These are phyloP conservation scores for Thripadectes ignobilis DNA, from an alignment of 2,797 vertebrate species.

Conservation along the genomic window DNA sequence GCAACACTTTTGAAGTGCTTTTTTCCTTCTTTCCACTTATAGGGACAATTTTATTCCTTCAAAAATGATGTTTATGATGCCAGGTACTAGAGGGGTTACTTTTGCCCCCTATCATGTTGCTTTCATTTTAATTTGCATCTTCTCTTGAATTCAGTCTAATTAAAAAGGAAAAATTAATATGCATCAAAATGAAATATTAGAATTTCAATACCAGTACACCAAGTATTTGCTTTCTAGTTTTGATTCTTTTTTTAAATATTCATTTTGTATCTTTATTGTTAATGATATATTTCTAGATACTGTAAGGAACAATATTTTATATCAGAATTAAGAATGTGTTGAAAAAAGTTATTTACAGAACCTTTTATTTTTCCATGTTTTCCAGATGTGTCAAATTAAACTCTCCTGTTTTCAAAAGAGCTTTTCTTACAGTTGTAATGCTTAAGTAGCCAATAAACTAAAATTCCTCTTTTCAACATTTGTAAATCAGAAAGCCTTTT, in stretches of 20 bases:
- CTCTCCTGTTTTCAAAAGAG: not conserved
- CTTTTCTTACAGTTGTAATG: not conserved
- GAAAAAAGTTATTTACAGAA: not conserved
- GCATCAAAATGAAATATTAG: not conserved
- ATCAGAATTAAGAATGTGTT: not conserved
- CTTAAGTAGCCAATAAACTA: not conserved
- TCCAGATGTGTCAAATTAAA: not conserved
- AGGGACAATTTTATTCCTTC: not conserved
- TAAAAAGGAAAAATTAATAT: not conserved
- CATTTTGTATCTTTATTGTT: not conserved
- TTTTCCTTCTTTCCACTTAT: not conserved
- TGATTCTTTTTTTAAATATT: not conserved
- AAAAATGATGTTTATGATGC: not conserved
- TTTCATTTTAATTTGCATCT: not conserved
- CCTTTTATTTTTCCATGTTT: not conserved
- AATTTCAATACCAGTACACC: not conserved
- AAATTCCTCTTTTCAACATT: not conserved
- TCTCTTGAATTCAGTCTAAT: not conserved
- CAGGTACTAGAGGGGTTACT: not conserved
- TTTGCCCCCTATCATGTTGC: not conserved
- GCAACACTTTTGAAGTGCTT: not conserved
- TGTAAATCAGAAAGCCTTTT: not conserved
- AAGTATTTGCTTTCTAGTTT: not conserved
- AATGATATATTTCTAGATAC: not conserved
- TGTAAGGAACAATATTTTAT: not conserved